Evolutionary conservation across 2,113 vertebrate species (phyloP).

Genomic region (Alosa alosa): DNA sequence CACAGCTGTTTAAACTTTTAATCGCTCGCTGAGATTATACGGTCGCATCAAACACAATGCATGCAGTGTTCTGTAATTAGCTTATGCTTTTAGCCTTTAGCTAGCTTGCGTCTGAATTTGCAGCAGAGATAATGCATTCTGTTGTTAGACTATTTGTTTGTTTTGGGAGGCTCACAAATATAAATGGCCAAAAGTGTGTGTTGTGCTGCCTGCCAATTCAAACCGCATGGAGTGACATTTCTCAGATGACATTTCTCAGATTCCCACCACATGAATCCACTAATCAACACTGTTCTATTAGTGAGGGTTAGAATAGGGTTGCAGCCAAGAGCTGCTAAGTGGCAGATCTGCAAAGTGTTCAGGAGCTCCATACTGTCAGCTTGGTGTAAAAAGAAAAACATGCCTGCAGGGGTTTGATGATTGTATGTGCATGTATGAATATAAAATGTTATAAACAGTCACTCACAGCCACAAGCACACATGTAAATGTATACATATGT

Average conservation of each 20-base stretch:
- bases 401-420: neutral
- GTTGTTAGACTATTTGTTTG: neutral
- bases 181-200: neutral
- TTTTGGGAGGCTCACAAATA: neutral
- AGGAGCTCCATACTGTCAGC: too few species aligned
- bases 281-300: neutral
- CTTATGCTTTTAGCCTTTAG: neutral
- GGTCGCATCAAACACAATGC: neutral
- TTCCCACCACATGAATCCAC: neutral
- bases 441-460: too few species aligned
- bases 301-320: neutral
- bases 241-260: neutral
- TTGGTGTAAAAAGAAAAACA: too few species aligned
- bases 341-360: neutral
- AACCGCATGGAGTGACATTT: neutral
- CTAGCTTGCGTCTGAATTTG: constrained; percentile 9
- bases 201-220: neutral
- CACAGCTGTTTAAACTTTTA: neutral
- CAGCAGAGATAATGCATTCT: neutral
- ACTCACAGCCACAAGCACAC: neutral
- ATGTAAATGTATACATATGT: neutral
- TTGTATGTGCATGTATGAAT: neutral
- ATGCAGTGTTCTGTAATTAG: neutral
- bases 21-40: neutral
- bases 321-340: neutral